Percentiles rank a stretch among this genome's conserved stretches.
These are phyloP conservation scores for Megaleporinus macrocephalus DNA, from an alignment of 2,113 vertebrate genomes.

Conservation along the genomic window DNA sequence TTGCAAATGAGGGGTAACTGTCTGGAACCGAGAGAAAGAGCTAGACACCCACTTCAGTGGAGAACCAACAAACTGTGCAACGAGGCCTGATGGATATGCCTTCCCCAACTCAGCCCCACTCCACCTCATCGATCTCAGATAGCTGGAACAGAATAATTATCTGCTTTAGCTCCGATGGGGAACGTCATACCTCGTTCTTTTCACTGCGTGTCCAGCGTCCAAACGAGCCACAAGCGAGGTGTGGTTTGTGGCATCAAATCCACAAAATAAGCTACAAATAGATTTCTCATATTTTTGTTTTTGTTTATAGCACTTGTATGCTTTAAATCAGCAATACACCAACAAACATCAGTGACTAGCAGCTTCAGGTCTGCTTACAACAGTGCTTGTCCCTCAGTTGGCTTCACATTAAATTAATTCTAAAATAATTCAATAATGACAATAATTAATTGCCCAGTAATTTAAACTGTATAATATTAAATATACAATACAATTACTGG, in stretches of 20 bases:
- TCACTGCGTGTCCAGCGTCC: not conserved
- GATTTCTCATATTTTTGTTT: too few species aligned
- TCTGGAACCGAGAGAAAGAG: slow-evolving; percentile 62
- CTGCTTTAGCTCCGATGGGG: not conserved
- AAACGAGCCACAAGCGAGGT: not conserved
- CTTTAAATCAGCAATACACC: too few species aligned
- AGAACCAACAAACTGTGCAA: slow-evolving; percentile 60
- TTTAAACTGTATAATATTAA: too few species aligned
- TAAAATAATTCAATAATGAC: too few species aligned
- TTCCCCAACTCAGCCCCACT: slow-evolving; percentile 53
- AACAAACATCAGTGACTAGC: too few species aligned
- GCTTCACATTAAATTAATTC: too few species aligned
- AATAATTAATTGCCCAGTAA: too few species aligned
- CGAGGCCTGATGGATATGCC: slow-evolving; percentile 51
- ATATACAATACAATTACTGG: too few species aligned
- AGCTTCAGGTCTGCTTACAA: too few species aligned
- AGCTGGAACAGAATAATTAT: slow-evolving; percentile 12
- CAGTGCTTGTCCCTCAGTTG: too few species aligned
- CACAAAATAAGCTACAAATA: too few species aligned
- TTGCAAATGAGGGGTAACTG: slow-evolving; percentile 68
- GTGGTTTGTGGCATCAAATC: not conserved
- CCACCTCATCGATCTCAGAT: not conserved
- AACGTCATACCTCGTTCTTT: not conserved
- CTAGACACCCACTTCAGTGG: slow-evolving; percentile 57
- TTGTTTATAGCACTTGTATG: too few species aligned